These are phyloP conservation scores for Eulemur albifrons DNA, from an alignment of 2,797 vertebrate genomes.

Conservation along the genomic window DNA sequence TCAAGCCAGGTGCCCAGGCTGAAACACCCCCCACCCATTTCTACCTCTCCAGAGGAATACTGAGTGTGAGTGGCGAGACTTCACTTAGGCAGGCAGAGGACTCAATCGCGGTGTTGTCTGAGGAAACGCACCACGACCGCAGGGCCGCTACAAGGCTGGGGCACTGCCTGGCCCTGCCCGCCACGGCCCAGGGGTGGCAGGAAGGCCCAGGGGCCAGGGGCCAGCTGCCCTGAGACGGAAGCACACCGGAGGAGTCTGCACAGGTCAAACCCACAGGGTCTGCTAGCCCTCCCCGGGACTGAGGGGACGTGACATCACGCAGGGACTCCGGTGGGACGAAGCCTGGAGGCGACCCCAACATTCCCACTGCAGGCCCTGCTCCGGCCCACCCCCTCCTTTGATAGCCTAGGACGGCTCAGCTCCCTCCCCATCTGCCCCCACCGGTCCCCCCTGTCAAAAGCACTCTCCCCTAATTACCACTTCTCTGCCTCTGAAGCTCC, in stretches of 20 bases:
- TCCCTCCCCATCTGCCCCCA: background rate
- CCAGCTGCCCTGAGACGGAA: background rate
- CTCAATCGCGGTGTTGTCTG: fast-evolving
- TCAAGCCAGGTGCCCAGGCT: background rate
- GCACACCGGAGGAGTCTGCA: background rate
- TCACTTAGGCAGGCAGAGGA: background rate
- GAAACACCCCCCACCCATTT: background rate
- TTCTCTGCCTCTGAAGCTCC: constrained; percentile 57
- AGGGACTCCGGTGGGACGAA: background rate
- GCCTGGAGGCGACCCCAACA: fast-evolving
- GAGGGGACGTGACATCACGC: background rate
- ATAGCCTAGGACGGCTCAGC: background rate
- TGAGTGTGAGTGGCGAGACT: background rate
- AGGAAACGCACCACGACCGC: background rate
- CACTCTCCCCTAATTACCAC: constrained; percentile 67
- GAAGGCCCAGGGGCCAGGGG: background rate
- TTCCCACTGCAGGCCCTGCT: background rate
- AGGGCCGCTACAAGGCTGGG: background rate
- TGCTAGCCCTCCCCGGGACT: background rate
- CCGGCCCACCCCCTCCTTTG: background rate
- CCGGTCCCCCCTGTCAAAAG: background rate
- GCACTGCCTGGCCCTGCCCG: background rate
- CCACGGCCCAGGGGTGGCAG: background rate
- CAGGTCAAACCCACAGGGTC: background rate
- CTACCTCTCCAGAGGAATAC: background rate